phyloP scores from a whole-genome alignment of 2,888 invertebrate species.

The Laspeyria flexula region DNA sequence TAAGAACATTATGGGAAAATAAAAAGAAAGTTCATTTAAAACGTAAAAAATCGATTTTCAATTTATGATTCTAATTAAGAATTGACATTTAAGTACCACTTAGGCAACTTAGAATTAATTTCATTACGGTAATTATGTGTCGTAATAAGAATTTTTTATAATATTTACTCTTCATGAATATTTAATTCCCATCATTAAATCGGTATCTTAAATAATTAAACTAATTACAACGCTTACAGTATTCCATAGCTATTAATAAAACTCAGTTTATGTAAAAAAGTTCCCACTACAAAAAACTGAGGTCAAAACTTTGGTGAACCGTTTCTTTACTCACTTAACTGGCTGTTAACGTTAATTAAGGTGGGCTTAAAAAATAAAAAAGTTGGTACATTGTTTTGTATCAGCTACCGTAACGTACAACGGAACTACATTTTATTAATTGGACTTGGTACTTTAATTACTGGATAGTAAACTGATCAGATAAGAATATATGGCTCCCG shows the following conservation, averaged over 20 bases:
- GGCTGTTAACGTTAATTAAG: conserved; percentile 76
- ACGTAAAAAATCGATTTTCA: conserved; percentile 8
- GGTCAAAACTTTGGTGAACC: conserved; percentile 27
- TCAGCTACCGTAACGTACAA: conserved; percentile 47
- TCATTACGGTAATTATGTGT: conserved; percentile 2
- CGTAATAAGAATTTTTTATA: conserved; percentile 1
- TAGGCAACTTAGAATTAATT: conserved; percentile 3
- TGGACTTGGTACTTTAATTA: conserved; percentile 78
- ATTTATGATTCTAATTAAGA: conserved; percentile 17
- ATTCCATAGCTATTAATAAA: conserved; percentile 21
- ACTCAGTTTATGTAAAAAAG: conserved; percentile 29
- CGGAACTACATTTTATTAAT: conserved; percentile 80
- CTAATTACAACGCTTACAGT: conserved; percentile 14
- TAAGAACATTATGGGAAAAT: conserved; percentile 15
- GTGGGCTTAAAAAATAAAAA: conserved; percentile 58
- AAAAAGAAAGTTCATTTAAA: conserved; percentile 22
- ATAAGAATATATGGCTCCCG: conserved; percentile 48
- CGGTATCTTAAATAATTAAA: conserved; percentile 12
- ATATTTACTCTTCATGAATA: conserved; percentile 40
- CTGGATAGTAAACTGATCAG: conserved; percentile 63
- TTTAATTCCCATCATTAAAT: conserved; percentile 13
- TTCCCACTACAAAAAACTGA: conserved; percentile 40
- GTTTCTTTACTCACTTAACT: conserved; percentile 53
- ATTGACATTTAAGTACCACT: neutral
- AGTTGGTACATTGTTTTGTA: conserved; percentile 72